Evolutionary conservation across 92 coral and sea anemone species (phyloP), one percentile per base, ranked within the genome.

Genomic region (Micromussa lordhowensis): DNA sequence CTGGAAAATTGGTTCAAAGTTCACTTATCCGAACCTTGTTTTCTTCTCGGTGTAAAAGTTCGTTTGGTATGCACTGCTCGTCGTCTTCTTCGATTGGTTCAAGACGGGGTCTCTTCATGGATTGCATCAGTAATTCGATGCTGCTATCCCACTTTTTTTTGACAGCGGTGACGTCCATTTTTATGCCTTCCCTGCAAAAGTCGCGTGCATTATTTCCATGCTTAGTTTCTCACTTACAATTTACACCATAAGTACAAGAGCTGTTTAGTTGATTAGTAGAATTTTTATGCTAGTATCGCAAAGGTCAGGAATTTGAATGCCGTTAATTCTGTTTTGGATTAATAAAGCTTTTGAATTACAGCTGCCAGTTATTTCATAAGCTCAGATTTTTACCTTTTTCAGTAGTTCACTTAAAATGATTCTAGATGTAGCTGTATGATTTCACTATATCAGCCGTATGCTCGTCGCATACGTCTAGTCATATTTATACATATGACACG

Each of bases 91-190:
- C 96, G 24, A 81, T 66, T 68, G 90, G 82, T 26, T 95, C 98
- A 16, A 95, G 73, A 35, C 99, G 93, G 30, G 95, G 91, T 34
- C 98, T 94, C 82, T 94, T 95, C 34, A 97, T 89, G 4, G 99
- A 97, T 85, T 92, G 91, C 18, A 94, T 89, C 21, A 97, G 88
- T 77, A 97, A 89, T 68, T 95, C 96, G 64, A 97, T 95, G 70
- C 99, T 92, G 69, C 96, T 92, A 64, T 97, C 99, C 77, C 96
- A 95, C 95, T 92, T 92, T 77, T 95, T 96, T 80, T 97, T 98
- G 7, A 94, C 96, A 48, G 96, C 98, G 28, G 83, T 91, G 26
- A 95, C 98, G 69, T 94, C 95, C 77, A 93, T 96, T 59, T 92
- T 95, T 75, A 94, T 84, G 61, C 99, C 90, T 61, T 96, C 98